Conservation (phyloP, 2,113 vertebrate genomes). For the Lipotes vexillifer region DNA sequence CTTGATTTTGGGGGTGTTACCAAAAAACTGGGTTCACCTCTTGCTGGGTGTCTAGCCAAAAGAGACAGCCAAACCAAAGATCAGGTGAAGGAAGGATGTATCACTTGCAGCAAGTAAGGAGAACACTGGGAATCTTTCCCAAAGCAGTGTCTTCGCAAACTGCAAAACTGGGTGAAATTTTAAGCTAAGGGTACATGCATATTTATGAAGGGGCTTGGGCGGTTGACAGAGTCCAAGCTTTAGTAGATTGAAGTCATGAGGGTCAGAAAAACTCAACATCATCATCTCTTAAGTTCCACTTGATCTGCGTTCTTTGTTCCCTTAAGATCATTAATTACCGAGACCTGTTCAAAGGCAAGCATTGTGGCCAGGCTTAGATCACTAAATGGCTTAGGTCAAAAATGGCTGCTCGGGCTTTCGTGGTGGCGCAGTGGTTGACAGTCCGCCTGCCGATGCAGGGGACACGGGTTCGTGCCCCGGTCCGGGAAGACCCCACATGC, state of each 20-base stretch:
- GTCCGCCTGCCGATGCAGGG: too few species aligned
- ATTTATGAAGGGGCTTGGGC: not conserved
- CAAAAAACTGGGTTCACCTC: not conserved
- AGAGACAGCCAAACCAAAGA: not conserved
- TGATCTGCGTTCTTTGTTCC: not conserved
- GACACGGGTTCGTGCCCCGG: accelerated
- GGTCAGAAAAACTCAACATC: not conserved
- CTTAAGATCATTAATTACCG: not conserved
- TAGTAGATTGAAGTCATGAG: not conserved
- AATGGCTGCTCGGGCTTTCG: not conserved
- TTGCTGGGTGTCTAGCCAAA: not conserved
- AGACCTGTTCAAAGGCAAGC: too few species aligned
- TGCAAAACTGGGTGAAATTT: not conserved
- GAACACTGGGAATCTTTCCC: not conserved
- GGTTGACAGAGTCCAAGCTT: not conserved
- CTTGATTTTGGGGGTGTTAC: not conserved
- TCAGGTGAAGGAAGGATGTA: not conserved
- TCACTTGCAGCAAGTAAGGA: not conserved
- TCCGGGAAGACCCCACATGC: too few species aligned
- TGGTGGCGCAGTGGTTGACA: too few species aligned
- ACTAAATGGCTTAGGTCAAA: not conserved
- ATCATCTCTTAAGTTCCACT: not conserved
- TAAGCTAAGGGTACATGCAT: not conserved
- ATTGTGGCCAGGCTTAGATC: too few species aligned
- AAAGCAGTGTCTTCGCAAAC: not conserved